A percentile compares a stretch with the other conserved stretches of the same genome.
Conservation (phyloP, 2,888 invertebrate species). For the Mactromeris polynyma region DNA sequence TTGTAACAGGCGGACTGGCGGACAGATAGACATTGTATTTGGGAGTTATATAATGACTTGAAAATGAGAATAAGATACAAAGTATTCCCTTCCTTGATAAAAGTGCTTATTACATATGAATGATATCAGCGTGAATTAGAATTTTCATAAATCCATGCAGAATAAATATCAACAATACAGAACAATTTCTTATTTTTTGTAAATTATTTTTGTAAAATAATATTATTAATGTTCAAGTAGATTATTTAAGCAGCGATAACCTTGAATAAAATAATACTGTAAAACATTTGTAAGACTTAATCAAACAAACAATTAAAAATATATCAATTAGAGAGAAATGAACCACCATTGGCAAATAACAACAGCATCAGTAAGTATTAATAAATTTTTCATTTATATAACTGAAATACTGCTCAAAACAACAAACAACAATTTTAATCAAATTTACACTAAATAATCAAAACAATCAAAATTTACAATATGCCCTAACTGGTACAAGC, state of each 20-base stretch:
- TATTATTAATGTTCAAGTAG: not conserved
- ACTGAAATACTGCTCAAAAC: not conserved
- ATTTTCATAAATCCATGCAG: too few relatives aligned
- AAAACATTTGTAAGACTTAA: not conserved
- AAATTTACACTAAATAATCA: not conserved
- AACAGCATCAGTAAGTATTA: not conserved
- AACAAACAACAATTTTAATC: not conserved
- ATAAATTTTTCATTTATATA: not conserved
- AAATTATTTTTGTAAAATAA: not conserved
- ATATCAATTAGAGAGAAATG: not conserved
- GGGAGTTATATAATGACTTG: too few relatives aligned
- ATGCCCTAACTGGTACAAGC: not conserved
- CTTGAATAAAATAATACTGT: not conserved
- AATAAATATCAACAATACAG: not conserved
- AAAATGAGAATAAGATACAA: too few relatives aligned
- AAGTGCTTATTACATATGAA: too few relatives aligned
- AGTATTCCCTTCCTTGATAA: too few relatives aligned
- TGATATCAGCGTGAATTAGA: too few relatives aligned
- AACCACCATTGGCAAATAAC: not conserved
- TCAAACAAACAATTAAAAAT: not conserved
- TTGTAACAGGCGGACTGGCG: too few relatives aligned
- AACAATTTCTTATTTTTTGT: not conserved
- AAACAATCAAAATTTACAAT: not conserved
- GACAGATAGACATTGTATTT: too few relatives aligned
- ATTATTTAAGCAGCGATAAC: not conserved